Conservation (phyloP, 2,113 vertebrate genomes). For the Melanocharis versteri region DNA sequence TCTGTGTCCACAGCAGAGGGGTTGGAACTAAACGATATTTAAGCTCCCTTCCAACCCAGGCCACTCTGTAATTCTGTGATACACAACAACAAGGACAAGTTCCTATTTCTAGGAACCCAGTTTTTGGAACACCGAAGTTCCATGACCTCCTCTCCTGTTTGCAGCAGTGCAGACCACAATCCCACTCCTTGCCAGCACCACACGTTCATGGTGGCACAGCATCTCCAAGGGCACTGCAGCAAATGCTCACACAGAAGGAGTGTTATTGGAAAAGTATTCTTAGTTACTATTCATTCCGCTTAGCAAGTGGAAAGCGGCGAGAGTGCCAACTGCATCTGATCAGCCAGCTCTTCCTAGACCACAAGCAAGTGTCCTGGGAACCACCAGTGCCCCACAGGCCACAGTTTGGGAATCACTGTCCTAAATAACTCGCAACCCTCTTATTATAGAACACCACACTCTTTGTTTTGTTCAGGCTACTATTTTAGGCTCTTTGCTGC, state of each 20-base stretch:
- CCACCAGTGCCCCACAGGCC: neutral
- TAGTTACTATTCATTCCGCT: neutral
- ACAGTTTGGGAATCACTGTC: neutral
- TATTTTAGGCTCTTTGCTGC: slow-evolving; percentile 1
- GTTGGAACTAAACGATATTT: neutral
- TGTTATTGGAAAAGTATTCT: neutral
- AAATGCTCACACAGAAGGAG: neutral
- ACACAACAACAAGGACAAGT: neutral
- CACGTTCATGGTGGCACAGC: neutral
- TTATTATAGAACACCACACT: neutral
- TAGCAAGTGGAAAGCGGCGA: neutral
- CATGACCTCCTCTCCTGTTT: neutral
- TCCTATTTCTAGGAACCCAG: neutral
- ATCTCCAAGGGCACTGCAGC: neutral
- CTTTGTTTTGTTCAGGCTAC: neutral
- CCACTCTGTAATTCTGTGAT: neutral
- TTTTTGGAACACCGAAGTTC: neutral
- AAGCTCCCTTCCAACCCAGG: neutral
- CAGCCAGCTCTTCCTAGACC: neutral
- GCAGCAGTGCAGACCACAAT: neutral
- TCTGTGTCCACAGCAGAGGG: neutral
- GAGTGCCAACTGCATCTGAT: neutral
- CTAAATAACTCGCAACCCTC: neutral
- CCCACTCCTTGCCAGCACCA: neutral
- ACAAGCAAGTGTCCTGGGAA: neutral